Base-by-base conservation (phyloP, 1,140 invertebrate species). In the Stratiolaelaps scimitus region DNA sequence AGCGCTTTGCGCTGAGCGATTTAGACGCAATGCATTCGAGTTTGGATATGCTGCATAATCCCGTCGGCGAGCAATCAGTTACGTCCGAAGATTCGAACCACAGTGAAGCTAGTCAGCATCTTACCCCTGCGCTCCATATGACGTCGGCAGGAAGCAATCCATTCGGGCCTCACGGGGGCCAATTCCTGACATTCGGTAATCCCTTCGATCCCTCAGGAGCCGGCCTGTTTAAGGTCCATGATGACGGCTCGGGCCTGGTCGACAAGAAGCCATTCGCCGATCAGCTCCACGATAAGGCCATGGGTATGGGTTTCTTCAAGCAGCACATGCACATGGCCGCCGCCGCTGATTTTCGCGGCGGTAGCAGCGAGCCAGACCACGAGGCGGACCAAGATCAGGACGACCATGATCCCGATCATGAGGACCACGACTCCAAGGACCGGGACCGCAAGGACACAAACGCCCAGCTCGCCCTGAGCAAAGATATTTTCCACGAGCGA, bases 81-180 rank as follows among this genome's bases (percentile, higher is more conserved):
- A 60, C 53, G 4, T 60, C 53, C 26, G 53, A 60, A 10, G 53
- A 60, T 34, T 60, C 53, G 53, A 60, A 60, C 53, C 53, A 60
- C 34, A 60, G 53, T 60, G 53, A 60, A 34, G 34, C 53, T 17
- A 60, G 53, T 60, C 53, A 60, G 34, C 53, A 60, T 60, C 53
- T 34, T 26, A 26, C 53, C 26, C 23, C 53, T 15, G 26, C 26
- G 26, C 53, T 60, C 15, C 53, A 60, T 34, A 60, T 60, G 53
- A 40, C 34, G 10, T 40, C 34, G 34, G 34, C 34, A 10, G 34
- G 34, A 40, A 10, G 34, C 34, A 60, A 60, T 10, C 53, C 53
- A 26, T 60, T 60, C 23, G 34, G 34, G 10, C 34, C 34, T 40
- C 26, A 60, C 23, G 34, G 53, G 26, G 26, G 34, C 26, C 53